These are phyloP conservation scores for Epizoanthus ramosus DNA, from an alignment of 92 coral and sea anemone species.

Conservation along the genomic window DNA sequence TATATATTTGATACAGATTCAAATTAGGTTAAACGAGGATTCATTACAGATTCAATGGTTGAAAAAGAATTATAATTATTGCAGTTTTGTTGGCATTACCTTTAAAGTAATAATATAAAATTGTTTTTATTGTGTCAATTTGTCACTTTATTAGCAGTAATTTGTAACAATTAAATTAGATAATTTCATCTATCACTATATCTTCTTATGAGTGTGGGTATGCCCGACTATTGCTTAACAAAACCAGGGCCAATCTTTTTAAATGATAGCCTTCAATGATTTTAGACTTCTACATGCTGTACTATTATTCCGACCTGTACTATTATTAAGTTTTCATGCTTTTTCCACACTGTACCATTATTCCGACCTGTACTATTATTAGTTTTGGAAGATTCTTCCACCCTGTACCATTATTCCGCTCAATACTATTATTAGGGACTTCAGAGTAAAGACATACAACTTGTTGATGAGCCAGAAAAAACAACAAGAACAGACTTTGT, in stretches of 20 bases:
- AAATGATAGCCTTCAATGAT: conserved; percentile 5
- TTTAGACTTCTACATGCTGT: conserved; percentile 17
- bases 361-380: background rate
- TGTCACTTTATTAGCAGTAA: conserved; percentile 23
- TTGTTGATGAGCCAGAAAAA: conserved; percentile 35
- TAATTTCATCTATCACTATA: conserved; percentile 2
- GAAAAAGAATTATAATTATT: background rate
- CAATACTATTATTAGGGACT: too few relatives aligned
- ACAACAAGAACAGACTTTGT: conserved; percentile 54
- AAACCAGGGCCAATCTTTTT: background rate
- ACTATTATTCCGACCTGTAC: background rate
- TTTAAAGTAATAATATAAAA: background rate
- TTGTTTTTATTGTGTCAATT: conserved; percentile 9
- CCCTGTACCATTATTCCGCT: conserved; percentile 2
- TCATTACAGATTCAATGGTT: conserved; percentile 18
- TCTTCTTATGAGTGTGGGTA: background rate
- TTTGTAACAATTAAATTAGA: conserved; percentile 17
- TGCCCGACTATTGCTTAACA: conserved; percentile 14
- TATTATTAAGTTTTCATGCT: too few relatives aligned
- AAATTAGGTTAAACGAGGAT: conserved; percentile 5
- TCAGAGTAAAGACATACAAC: background rate
- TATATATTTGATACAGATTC: background rate
- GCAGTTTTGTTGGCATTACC: too few relatives aligned
- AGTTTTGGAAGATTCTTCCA: background rate
- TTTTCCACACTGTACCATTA: conserved; percentile 4